These are phyloP conservation scores for Coracopsis vasa DNA, from an alignment of 2,113 vertebrate genomes.

Conservation along the genomic window DNA sequence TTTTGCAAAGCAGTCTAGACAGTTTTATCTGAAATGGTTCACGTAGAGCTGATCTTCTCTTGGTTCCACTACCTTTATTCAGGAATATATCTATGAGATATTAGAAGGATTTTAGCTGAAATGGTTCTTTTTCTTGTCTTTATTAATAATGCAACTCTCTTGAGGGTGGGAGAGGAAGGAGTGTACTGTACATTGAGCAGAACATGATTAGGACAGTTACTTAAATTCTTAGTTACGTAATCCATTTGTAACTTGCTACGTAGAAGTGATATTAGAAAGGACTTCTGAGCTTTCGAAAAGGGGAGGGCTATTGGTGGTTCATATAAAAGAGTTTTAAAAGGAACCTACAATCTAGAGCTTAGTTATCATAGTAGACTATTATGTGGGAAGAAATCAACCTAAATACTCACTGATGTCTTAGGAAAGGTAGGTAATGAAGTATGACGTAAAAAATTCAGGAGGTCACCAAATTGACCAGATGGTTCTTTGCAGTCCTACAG, in stretches of 20 bases:
- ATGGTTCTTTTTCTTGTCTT: not conserved
- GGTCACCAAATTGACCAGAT: not conserved
- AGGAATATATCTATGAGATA: not conserved
- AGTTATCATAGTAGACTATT: not conserved
- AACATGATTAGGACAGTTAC: not conserved
- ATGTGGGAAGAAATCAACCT: not conserved
- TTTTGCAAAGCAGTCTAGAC: not conserved
- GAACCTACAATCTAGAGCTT: not conserved
- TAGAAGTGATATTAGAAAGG: not conserved
- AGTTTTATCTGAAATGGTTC: not conserved
- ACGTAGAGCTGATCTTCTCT: not conserved
- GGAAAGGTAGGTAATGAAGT: not conserved
- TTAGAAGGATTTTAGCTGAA: not conserved
- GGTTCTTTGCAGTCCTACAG: not conserved
- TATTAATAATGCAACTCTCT: not conserved
- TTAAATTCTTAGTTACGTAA: not conserved
- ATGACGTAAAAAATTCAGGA: not conserved
- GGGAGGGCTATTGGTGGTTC: not conserved
- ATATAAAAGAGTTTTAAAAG: not conserved
- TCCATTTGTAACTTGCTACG: not conserved
- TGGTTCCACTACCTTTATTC: not conserved
- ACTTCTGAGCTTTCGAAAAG: not conserved
- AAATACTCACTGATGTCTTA: not conserved
- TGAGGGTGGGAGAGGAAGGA: not conserved
- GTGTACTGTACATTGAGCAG: not conserved